phyloP scores from a whole-genome alignment of 2,888 invertebrate species.

The Myathropa florea region DNA sequence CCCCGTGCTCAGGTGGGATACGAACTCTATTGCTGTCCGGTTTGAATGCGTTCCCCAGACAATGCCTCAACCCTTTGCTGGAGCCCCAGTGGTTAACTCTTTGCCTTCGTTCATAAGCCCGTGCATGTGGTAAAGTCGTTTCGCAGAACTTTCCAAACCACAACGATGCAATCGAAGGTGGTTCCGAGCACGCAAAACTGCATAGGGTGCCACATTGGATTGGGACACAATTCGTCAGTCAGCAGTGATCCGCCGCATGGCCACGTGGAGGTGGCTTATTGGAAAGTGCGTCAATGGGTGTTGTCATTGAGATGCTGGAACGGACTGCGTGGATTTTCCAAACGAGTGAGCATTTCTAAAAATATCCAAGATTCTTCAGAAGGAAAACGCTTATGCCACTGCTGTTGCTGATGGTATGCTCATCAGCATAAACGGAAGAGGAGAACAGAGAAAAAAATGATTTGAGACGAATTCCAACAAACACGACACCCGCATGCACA shows the following conservation, averaged over 20 bases:
- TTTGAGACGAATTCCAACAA: neutral
- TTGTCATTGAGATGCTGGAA: constrained; percentile 12
- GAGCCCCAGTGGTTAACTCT: constrained; percentile 25
- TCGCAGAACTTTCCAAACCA: neutral
- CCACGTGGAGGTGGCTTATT: neutral
- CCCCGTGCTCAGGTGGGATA: constrained; percentile 1
- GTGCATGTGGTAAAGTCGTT: neutral
- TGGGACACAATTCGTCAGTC: neutral
- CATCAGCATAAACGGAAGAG: neutral
- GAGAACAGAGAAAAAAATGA: neutral
- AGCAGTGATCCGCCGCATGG: neutral
- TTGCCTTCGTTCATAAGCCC: neutral
- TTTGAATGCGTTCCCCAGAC: constrained; percentile 39
- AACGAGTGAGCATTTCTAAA: constrained; percentile 52
- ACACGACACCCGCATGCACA: neutral
- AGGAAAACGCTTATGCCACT: neutral
- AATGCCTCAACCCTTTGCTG: constrained; percentile 48
- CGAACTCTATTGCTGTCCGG: constrained; percentile 14
- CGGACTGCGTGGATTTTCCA: constrained; percentile 35
- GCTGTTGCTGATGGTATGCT: neutral
- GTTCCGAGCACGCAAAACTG: neutral
- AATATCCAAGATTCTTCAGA: constrained; percentile 39
- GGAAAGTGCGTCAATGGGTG: neutral
- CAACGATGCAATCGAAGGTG: neutral
- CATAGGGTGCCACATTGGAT: neutral